Percentiles rank a stretch among this genome's conserved stretches.
Conservation (phyloP, 2,797 vertebrate species). For the Epinephelus coioides region DNA sequence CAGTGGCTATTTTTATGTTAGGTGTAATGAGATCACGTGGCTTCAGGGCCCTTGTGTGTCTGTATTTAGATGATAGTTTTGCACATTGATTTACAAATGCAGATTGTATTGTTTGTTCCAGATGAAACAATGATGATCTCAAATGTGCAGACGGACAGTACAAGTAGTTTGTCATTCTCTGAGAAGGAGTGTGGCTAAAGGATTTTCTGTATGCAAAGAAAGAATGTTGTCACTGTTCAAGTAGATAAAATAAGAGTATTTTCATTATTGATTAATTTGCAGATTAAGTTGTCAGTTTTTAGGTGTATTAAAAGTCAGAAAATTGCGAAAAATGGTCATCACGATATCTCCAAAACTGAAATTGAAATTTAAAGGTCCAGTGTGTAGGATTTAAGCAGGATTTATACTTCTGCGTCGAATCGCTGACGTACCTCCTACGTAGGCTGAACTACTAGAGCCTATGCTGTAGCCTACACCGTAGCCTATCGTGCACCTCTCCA, state of each 20-base stretch:
- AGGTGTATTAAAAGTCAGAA: background rate
- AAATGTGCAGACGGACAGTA: background rate
- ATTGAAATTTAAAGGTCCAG: background rate
- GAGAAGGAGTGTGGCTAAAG: background rate
- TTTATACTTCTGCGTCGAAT: no score
- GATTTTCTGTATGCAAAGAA: background rate
- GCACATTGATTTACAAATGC: background rate
- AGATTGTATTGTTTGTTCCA: background rate
- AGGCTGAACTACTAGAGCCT: no score
- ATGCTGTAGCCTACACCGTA: no score
- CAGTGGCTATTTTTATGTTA: constrained; percentile 29
- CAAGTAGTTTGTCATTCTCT: constrained; percentile 7
- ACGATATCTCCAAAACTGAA: no score
- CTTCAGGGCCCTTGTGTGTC: background rate
- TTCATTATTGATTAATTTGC: background rate
- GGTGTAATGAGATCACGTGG: constrained; percentile 37
- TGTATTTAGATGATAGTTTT: no score
- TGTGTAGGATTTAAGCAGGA: no score
- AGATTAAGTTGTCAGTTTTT: background rate
- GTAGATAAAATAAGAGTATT: background rate
- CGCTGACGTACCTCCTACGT: no score
- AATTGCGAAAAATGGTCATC: background rate
- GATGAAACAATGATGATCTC: background rate
- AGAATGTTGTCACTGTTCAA: background rate
- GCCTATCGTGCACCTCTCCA: no score